Evolutionary conservation across 2,113 vertebrate genomes (phyloP).

Genomic region (Donacobius atricapilla): DNA sequence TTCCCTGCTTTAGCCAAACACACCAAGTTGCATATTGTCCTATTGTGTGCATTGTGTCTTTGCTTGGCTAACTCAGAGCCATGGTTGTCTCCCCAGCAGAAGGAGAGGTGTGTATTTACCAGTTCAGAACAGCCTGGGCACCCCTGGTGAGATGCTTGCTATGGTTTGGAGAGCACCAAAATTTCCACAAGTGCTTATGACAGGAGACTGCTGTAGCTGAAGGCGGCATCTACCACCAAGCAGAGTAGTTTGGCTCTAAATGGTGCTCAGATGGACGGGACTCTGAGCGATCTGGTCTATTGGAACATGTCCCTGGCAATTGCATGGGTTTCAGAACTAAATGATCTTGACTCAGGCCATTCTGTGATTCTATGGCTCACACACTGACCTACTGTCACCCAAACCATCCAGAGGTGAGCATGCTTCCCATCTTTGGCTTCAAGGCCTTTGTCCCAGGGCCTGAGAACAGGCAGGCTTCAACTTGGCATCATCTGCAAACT

Average conservation of each 20-base stretch:
- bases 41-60: not conserved
- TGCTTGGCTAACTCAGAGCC: not conserved
- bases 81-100: not conserved
- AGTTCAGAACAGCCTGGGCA: not conserved
- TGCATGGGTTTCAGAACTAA: not conserved
- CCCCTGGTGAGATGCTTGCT: not conserved
- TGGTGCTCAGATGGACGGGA: accelerated
- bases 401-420: not conserved
- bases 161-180: not conserved
- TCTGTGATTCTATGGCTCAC: not conserved
- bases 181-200: not conserved
- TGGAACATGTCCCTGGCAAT: not conserved
- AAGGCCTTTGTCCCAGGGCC: not conserved
- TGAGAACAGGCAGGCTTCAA: not conserved
- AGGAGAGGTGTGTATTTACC: not conserved
- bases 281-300: accelerated
- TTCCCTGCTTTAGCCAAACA: not conserved
- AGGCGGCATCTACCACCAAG: not conserved
- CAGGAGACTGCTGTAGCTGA: not conserved
- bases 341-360: not conserved
- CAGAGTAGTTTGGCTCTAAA: not conserved
- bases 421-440: not conserved
- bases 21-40: not conserved
- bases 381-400: not conserved
- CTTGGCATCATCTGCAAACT: not conserved